Evolutionary conservation across 2,797 vertebrate species (phyloP), one percentile per base, ranked within the genome.

Genomic region (Gymnothorax javanicus): DNA sequence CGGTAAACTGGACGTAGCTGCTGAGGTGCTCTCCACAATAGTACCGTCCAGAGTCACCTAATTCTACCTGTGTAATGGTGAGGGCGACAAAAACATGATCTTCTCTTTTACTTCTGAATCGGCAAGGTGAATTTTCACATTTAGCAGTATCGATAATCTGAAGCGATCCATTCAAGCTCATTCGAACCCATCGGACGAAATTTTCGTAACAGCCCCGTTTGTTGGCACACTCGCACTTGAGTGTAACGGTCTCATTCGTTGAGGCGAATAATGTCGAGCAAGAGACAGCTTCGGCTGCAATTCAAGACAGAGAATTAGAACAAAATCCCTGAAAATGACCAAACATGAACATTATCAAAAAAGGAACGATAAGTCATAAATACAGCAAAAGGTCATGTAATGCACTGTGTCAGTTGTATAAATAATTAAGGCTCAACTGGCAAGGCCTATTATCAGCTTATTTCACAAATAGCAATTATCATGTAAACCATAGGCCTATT

Each of bases 11-110:
- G 3, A 86, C 25, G 62, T 86, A 82, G 73, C 59, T 86, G 54
- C 57, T 33, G 33, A 58, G 7, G 58, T 86, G 82, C 85, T 84
- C 71, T 84, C 60, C 82, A 52, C 88, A 86, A 83, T 86, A 88
- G 71, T 86, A 88, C 9, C 71, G 82, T 9, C 82, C 88, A 17
- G 71, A 88, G 75, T 88, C 88, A 7, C 25, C 50, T 4, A 54
- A 17, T 9, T 86, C 52, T 5, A 59, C 87, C 2, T 43, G 27
- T 1, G 7, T 11, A 7, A 87, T 81, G 43, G 4, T 81, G 33
- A 84, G 43, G 56, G 43, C 4, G 52, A 50, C 54, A 0, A 17
- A 6, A 1, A 7, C 2, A 1, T 20, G 3, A 12, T 13, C 20
- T 4, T 23, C 25, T 15, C 13, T 13, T 3, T 4, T 58, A 33